Base-by-base conservation (phyloP, 2,888 invertebrate genomes). In the Scaptomyza tumidula region DNA sequence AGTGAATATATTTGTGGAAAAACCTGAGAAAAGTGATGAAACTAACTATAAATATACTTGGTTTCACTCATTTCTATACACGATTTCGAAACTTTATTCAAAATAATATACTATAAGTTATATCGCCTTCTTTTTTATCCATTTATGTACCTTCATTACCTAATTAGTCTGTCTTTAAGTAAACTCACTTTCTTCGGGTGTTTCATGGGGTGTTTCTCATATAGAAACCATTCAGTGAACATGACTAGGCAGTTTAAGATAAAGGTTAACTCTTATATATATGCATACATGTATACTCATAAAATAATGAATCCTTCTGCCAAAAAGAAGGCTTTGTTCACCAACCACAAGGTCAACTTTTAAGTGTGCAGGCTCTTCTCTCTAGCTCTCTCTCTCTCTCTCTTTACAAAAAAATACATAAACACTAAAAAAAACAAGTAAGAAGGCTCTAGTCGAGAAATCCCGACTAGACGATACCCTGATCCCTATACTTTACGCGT, bases 31-130 rank as follows among this genome's bases (percentile, higher is more conserved):
- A 49, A 54, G 37, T 53, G 44, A n/a, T 52, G 29, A 19, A 41
- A 9, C 11, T 41, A 37, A 29, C 35, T 29, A 31, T 55, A 46
- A 24, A 59, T 73, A 67, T 35, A 14, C 3, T 24, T 67, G 75
- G 75, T 75, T 75, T 75, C 75, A 75, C 52, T 71, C 71, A 71
- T 71, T 75, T 75, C 67, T 75, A 64, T 6, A 44, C 60, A 75
- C 67, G 57, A 67, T 67, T 67, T 67, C 71, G 29, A 53, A 35
- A 3, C 16, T 70, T 58, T 65, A 74, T 70, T 44, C 29, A n/a
- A 60, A 29, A 11, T 44, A 52, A 31, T 45, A 46, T 24, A 49
- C 1, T 24, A 24, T 24, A 33, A 10, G 10, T 10, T 10, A 33
- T 33, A 7, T 29, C 7, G 1, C 3, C 1, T 1, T 29, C 6